Evolutionary conservation across 2,113 vertebrate genomes (phyloP).

Genomic region (Campylomormyrus tamandua): DNA sequence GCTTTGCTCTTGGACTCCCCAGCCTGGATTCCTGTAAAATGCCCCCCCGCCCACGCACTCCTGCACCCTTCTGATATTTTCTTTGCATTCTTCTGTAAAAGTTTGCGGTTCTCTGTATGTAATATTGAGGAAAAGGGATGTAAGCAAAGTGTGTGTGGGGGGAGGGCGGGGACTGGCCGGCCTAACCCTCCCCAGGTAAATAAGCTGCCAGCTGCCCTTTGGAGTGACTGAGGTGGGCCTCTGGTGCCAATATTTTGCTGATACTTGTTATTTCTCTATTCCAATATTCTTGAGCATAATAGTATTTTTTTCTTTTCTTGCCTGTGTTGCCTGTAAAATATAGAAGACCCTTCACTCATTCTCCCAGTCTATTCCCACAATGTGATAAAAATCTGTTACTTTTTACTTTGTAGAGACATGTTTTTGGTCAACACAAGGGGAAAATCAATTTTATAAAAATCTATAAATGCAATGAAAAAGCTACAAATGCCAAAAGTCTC

Average conservation of each 20-base stretch:
- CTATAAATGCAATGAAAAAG: background rate
- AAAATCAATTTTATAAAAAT: background rate
- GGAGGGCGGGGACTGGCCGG: background rate
- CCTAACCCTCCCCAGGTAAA: background rate
- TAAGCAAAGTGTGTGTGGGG: background rate
- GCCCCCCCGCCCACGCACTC: background rate
- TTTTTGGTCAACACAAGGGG: background rate
- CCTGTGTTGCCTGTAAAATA: background rate
- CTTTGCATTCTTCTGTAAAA: background rate
- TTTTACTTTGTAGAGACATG: background rate
- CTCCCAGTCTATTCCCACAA: background rate
- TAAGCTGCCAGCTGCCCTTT: background rate
- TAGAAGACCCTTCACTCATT: background rate
- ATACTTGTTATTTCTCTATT: background rate
- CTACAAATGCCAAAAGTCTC: background rate
- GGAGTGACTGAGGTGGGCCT: background rate
- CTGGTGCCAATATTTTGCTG: background rate
- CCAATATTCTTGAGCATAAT: background rate
- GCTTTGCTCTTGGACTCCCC: background rate
- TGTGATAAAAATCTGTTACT: background rate
- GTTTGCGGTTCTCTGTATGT: background rate
- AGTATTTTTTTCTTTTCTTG: background rate
- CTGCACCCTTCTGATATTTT: background rate
- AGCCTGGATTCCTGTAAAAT: background rate
- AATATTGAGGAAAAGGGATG: background rate